Conservation (phyloP, 2,888 invertebrate genomes). For the Nesidiocoris tenuis region DNA sequence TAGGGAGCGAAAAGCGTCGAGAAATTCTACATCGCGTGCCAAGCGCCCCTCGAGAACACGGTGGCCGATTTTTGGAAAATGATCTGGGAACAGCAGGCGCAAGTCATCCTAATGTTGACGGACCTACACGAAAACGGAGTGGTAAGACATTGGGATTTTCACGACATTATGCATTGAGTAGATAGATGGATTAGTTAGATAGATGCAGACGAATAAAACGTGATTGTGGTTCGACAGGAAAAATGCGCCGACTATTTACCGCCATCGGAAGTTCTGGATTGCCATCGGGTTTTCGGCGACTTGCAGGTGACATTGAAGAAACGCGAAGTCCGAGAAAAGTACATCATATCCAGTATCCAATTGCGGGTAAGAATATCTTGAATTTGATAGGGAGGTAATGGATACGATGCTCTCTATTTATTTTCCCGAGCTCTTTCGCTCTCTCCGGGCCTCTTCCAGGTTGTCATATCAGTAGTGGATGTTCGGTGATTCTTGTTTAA, state of each 20-base stretch:
- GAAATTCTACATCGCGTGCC: conserved; percentile 87
- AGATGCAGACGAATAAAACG: no score
- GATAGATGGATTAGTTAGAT: no score
- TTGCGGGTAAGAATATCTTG: conserved; percentile 66
- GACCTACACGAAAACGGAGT: conserved; percentile 86
- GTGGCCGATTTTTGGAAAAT: conserved; percentile 91
- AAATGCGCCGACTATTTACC: conserved; percentile 90
- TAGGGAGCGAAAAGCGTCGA: conserved; percentile 83
- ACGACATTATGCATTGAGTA: no score
- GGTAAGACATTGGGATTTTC: no score
- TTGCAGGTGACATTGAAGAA: conserved; percentile 84
- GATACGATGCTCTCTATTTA: no score
- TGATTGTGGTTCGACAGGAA: conserved; percentile 61
- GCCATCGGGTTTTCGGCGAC: conserved; percentile 82
- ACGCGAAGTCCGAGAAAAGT: conserved; percentile 86
- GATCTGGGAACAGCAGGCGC: conserved; percentile 92
- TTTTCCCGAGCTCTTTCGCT: no score
- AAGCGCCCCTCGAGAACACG: conserved; percentile 83
- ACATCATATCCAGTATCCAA: conserved; percentile 81
- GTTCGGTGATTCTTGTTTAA: no score
- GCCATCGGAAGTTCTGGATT: conserved; percentile 86
- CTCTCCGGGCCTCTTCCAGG: no score
- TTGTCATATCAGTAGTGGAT: no score
- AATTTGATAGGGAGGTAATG: no score
- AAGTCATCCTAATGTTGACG: conserved; percentile 86